These are phyloP conservation scores for Allacma fusca DNA, from an alignment of 2,888 invertebrate genomes.

Conservation along the genomic window DNA sequence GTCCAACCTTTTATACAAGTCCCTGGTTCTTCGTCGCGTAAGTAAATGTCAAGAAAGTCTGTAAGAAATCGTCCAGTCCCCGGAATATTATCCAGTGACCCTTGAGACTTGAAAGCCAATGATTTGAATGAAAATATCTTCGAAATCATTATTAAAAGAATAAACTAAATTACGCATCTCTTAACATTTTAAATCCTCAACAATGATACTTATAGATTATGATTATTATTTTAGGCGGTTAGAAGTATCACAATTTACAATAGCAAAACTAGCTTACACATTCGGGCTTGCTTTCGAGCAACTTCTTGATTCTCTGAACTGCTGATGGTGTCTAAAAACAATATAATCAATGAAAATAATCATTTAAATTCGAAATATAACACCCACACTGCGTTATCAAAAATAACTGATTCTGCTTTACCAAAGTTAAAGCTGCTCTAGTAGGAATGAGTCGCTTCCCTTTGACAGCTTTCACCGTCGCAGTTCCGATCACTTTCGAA, in stretches of 20 bases:
- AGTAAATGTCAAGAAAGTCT: no score
- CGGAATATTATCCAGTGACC: no score
- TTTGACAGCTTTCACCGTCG: conserved; percentile 87
- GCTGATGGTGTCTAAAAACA: conserved; percentile 78
- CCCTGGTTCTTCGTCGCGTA: no score
- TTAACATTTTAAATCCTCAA: conserved; percentile 52
- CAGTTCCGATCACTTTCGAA: conserved; percentile 73
- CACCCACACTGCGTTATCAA: background rate
- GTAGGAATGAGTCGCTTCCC: conserved; percentile 80
- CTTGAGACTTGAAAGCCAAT: conserved; percentile 38
- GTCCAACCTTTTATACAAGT: no score
- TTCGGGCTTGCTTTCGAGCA: conserved; percentile 79
- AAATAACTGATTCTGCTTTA: conserved; percentile 60
- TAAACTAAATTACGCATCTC: background rate
- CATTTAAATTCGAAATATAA: background rate
- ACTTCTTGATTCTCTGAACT: conserved; percentile 81
- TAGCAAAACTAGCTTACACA: no score
- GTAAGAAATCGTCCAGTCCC: no score
- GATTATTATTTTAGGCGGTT: no score
- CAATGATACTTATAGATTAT: no score
- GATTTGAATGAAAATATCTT: conserved; percentile 20
- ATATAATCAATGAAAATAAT: background rate
- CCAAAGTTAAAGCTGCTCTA: conserved; percentile 82
- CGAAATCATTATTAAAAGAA: conserved; percentile 7
- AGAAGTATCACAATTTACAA: no score